Conservation (phyloP, 1,140 invertebrate genomes). For the Hestina assimilis region DNA sequence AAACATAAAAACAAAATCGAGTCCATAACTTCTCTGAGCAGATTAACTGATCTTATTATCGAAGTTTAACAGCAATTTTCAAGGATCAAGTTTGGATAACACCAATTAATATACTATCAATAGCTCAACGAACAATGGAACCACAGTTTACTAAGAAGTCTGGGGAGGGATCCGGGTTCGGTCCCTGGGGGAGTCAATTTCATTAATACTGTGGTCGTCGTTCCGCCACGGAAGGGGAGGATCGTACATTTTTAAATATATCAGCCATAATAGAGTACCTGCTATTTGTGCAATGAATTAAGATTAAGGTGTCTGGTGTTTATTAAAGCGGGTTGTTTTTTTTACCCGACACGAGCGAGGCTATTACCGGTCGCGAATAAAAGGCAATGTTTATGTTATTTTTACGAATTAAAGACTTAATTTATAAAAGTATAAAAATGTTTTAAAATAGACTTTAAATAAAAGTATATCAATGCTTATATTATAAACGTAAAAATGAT, state of each 20-base stretch:
- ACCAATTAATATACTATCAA: conserved; percentile 22
- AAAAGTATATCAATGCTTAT: too few species aligned
- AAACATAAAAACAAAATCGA: too few species aligned
- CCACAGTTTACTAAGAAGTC: conserved; percentile 22
- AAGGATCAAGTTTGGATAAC: background rate
- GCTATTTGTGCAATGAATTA: conserved; percentile 57
- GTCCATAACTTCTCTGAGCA: too few species aligned
- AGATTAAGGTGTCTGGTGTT: conserved; percentile 47
- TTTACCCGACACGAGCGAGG: background rate
- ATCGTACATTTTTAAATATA: conserved; percentile 65
- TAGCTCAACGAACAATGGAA: conserved; percentile 27
- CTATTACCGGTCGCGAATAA: background rate
- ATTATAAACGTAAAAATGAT: too few species aligned
- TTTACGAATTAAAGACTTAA: background rate
- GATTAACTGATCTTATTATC: too few species aligned
- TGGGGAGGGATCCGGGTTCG: conserved; percentile 34
- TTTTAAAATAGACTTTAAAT: background rate
- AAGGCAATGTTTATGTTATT: background rate
- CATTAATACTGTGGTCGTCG: conserved; percentile 64
- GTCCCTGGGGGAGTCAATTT: conserved; percentile 67
- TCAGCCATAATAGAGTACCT: conserved; percentile 63
- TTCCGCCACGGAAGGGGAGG: conserved; percentile 37
- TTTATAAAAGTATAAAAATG: background rate
- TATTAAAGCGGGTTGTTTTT: conserved; percentile 10
- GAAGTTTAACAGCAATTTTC: too few species aligned